Evolutionary conservation across 2,113 vertebrate genomes (phyloP), one percentile per base, ranked within the genome.

Genomic region (Spea bombifrons): DNA sequence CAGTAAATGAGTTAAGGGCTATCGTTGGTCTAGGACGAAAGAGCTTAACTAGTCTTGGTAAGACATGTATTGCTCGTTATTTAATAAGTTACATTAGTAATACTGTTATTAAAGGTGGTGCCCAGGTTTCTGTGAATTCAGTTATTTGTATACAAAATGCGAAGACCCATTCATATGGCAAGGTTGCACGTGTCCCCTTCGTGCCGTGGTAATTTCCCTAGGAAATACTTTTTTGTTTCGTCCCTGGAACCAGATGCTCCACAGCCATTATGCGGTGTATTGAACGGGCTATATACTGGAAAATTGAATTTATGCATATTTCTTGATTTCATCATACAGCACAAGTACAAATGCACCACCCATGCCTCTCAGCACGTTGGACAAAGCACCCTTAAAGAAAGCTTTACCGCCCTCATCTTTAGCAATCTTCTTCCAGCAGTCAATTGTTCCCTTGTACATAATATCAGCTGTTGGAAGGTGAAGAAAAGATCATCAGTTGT

Each of bases 381-480:
- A 99, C 97, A 95, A 99, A 86, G 97, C 97, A 16, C 97, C 97
- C 91, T 99, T 99, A 90, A 99, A 99, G 91, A 99, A 99, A 3
- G 97, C 97, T 46, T 89, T 95, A 82, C 66, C 0, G 81, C 97
- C 97, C 90, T 99, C 97, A 43, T 99, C 95, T 88, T 96, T 97
- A 0, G 91, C 59, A 83, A 99, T 99, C 93, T 98, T 99, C 91
- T 49, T 97, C 97, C 97, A 99, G 91, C 97, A 99, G 85, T 99
- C 96, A 13, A 99, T 84, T 88, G 97, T 99, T 88, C 97, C 96
- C 82, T 89, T 92, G 88, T 99, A 99, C 97, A 99, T 99, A 86
- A 99, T 99, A 81, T 99, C 97, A 85, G 96, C 97, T 99, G 92
- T 87, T 85, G 81, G 88, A 81, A 90, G 17, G 92, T 75, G 87